Evolutionary conservation across 2,113 vertebrate genomes (phyloP).

Genomic region (Propithecus coquereli): DNA sequence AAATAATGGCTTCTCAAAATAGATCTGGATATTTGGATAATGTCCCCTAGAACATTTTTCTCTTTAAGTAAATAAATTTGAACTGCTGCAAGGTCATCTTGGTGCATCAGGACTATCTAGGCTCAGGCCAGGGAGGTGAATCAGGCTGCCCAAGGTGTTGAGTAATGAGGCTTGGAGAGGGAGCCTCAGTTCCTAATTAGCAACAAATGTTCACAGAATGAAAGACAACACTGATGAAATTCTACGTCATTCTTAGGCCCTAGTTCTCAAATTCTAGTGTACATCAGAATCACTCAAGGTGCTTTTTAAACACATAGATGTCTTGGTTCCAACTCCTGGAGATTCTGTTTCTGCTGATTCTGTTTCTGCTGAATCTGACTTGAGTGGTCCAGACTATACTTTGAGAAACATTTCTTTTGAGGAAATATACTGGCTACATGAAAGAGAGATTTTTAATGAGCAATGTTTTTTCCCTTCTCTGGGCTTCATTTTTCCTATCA

Average conservation of each 20-base stretch:
- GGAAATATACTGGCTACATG: not conserved
- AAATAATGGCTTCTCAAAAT: slow-evolving; percentile 6
- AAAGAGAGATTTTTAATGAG: not conserved
- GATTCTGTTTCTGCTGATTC: not conserved
- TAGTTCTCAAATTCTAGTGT: not conserved
- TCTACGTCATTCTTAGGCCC: not conserved
- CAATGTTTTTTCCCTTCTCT: not conserved
- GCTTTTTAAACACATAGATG: not conserved
- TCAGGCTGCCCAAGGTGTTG: not conserved
- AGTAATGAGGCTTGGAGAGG: not conserved
- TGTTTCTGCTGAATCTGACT: not conserved
- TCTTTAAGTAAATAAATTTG: not conserved
- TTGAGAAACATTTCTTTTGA: not conserved
- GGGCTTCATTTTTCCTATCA: not conserved
- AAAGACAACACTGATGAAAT: not conserved
- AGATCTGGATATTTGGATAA: not conserved
- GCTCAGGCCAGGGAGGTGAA: not conserved
- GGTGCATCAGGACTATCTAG: not conserved
- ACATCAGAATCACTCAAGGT: not conserved
- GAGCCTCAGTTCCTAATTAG: not conserved
- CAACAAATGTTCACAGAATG: not conserved
- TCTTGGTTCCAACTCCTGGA: not conserved
- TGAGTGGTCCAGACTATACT: not conserved
- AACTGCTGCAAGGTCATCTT: not conserved
- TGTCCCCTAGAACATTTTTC: not conserved